Conservation (phyloP, 2,113 vertebrate genomes). For the Spermophilus dauricus region DNA sequence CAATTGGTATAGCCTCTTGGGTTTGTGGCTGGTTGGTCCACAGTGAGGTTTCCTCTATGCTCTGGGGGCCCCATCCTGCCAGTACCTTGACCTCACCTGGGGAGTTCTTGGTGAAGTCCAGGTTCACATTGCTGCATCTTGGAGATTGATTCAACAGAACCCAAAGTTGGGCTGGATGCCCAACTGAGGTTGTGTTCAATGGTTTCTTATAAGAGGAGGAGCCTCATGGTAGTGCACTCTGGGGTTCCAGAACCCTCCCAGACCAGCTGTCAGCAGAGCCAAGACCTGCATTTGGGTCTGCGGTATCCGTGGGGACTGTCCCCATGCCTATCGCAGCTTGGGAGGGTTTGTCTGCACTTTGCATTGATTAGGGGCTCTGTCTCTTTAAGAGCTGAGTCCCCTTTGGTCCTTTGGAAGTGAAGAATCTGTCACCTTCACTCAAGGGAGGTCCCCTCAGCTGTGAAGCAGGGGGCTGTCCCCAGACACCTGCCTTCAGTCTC, state of each 20-base stretch:
- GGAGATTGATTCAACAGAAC: too few relatives aligned
- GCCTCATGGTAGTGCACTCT: rapidly evolving
- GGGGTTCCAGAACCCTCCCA: neutral
- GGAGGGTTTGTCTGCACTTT: neutral
- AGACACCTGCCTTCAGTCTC: neutral
- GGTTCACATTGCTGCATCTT: neutral
- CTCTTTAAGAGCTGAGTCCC: neutral
- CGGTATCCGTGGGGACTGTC: neutral
- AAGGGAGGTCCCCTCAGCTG: rapidly evolving
- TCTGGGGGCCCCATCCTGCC: rapidly evolving
- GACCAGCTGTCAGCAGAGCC: neutral
- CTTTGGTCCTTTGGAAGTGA: neutral
- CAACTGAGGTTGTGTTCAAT: rapidly evolving
- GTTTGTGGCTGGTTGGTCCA: neutral
- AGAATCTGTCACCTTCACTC: neutral
- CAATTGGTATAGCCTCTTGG: too few relatives aligned
- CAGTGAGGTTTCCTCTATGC: rapidly evolving
- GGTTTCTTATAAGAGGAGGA: neutral
- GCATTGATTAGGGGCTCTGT: rapidly evolving
- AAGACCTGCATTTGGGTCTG: neutral
- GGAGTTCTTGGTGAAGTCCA: neutral
- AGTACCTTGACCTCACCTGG: neutral
- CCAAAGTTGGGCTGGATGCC: rapidly evolving
- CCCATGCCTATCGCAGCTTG: neutral
- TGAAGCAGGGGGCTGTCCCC: neutral